Evolutionary conservation across 2,888 invertebrate genomes (phyloP).

Genomic region (Eugnorisma glareosa): DNA sequence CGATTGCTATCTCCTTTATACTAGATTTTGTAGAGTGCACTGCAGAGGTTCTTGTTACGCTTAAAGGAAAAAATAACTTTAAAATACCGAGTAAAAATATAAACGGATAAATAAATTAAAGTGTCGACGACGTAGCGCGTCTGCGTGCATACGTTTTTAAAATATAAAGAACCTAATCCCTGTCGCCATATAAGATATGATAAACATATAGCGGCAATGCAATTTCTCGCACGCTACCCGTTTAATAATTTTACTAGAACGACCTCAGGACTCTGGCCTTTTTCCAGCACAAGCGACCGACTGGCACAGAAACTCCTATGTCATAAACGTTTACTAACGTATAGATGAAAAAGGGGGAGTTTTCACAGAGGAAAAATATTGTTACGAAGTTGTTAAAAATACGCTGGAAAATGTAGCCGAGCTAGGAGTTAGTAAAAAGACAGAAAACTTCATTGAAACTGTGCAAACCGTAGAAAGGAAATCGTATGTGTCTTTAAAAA

Average conservation of each 20-base stretch:
- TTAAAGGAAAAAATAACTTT: background rate
- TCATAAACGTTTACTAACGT: constrained; percentile 44
- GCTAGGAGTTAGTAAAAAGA: background rate
- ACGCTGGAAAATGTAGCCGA: background rate
- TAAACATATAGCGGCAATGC: constrained; percentile 69
- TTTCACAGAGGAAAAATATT: constrained; percentile 8
- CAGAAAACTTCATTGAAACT: background rate
- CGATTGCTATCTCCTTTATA: constrained; percentile 38
- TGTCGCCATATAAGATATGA: constrained; percentile 51
- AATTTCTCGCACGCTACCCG: constrained; percentile 70
- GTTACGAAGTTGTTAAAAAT: constrained; percentile 15
- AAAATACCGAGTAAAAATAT: constrained; percentile 31
- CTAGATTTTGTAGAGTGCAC: constrained; percentile 25
- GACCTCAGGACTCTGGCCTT: constrained; percentile 59
- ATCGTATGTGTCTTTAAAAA: background rate
- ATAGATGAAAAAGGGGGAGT: constrained; percentile 13
- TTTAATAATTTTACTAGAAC: constrained; percentile 75
- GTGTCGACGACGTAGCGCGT: constrained; percentile 19
- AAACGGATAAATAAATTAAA: constrained; percentile 32
- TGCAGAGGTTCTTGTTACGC: constrained; percentile 22
- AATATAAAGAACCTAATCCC: constrained; percentile 45
- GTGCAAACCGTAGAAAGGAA: background rate
- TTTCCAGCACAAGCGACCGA: constrained; percentile 48
- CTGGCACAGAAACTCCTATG: constrained; percentile 45
- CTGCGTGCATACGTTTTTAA: constrained; percentile 40